Conservation (phyloP, 2,113 vertebrate genomes). For the Tiliqua scincoides region DNA sequence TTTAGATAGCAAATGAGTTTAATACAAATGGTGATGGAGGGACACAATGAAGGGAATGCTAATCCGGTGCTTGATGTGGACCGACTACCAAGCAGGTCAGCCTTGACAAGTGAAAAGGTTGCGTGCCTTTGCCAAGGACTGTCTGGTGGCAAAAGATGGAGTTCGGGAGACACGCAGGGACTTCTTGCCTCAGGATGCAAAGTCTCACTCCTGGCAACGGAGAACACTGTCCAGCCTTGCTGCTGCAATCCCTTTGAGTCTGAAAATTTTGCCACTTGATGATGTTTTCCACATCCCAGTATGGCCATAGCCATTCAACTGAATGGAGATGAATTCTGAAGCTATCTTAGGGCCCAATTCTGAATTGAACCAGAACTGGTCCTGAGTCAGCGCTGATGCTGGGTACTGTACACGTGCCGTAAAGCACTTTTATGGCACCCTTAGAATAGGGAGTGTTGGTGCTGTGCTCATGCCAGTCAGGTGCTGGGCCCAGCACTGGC, state of each 20-base stretch:
- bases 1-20: constrained; percentile 73
- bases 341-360: too few relatives aligned
- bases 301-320: background rate
- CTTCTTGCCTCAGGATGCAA: background rate
- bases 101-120: fast-evolving
- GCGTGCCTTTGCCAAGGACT: background rate
- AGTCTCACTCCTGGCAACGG: background rate
- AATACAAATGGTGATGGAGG: constrained; percentile 69
- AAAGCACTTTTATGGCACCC: too few relatives aligned
- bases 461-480: too few relatives aligned
- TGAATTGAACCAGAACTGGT: too few relatives aligned
- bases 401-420: too few relatives aligned
- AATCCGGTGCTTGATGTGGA: constrained; percentile 28
- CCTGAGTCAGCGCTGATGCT: too few relatives aligned
- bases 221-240: fast-evolving
- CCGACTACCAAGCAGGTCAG: constrained; percentile 54
- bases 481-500: too few relatives aligned
- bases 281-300: background rate
- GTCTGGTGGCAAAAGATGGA: too few relatives aligned
- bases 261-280: background rate
- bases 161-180: background rate
- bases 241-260: background rate
- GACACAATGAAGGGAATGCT: constrained; percentile 58
- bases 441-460: too few relatives aligned
- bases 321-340: background rate